phyloP scores from a whole-genome alignment of 2,888 invertebrate genomes.

The Calameuta idolon region DNA sequence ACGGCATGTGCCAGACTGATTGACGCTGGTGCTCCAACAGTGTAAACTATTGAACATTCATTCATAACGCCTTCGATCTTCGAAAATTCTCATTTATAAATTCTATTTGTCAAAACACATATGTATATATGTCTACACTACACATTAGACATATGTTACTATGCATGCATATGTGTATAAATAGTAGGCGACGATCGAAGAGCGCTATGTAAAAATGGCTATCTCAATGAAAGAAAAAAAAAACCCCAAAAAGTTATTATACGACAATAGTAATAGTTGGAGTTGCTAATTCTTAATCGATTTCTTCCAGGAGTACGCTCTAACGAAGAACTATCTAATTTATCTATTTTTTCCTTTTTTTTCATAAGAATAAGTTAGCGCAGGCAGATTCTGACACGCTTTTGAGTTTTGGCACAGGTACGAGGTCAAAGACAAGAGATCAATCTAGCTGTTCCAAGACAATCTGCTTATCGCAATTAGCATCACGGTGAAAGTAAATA shows the following conservation, averaged over 20 bases:
- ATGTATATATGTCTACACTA: background rate
- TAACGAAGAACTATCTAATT: conserved; percentile 25
- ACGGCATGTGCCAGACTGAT: conserved; percentile 68
- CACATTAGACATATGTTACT: background rate
- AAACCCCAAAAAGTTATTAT: too few relatives aligned
- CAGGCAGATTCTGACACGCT: conserved; percentile 49
- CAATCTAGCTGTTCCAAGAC: background rate
- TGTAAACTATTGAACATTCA: conserved; percentile 31
- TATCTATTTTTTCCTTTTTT: conserved; percentile 7
- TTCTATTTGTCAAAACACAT: background rate
- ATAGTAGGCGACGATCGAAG: too few relatives aligned
- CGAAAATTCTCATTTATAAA: background rate
- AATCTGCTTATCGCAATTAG: background rate
- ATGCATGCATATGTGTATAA: too few relatives aligned
- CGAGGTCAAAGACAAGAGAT: background rate
- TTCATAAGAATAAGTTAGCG: conserved; percentile 32
- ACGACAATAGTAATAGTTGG: conserved; percentile 1
- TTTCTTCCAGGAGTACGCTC: conserved; percentile 37
- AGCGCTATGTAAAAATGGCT: background rate
- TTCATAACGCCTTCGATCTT: background rate
- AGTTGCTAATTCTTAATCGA: conserved; percentile 14
- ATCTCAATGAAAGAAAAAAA: background rate
- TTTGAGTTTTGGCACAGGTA: conserved; percentile 19
- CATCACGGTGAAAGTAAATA: background rate
- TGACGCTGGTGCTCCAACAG: conserved; percentile 55